These are phyloP conservation scores for Calephelis perditalis DNA, from an alignment of 2,888 invertebrate genomes.

Conservation along the genomic window DNA sequence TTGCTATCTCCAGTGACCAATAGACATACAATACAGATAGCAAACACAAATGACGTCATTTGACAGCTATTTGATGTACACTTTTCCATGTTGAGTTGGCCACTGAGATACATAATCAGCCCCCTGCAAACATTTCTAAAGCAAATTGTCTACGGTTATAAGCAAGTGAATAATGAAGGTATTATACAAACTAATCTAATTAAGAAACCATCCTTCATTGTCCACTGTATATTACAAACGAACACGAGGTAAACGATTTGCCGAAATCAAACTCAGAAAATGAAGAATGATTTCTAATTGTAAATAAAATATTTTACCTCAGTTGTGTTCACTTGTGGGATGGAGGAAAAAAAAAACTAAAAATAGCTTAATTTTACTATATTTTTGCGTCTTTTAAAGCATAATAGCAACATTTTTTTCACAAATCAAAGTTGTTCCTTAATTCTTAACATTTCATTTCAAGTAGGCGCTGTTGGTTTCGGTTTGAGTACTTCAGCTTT, in stretches of 20 bases:
- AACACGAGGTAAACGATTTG: slow-evolving; percentile 41
- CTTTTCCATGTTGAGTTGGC: too few species aligned
- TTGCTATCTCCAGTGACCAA: too few species aligned
- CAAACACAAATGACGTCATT: too few species aligned
- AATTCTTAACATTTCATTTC: slow-evolving; percentile 22
- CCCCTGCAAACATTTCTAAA: too few species aligned
- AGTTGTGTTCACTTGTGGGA: slow-evolving; percentile 56
- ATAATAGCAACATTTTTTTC: neutral
- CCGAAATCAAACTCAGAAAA: slow-evolving; percentile 39
- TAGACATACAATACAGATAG: too few species aligned
- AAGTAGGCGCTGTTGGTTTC: slow-evolving; percentile 39
- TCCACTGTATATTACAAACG: slow-evolving; percentile 55
- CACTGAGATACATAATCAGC: too few species aligned
- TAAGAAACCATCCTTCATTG: slow-evolving; percentile 55
- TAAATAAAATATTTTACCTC: slow-evolving; percentile 44
- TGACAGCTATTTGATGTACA: too few species aligned
- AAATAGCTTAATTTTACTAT: slow-evolving; percentile 27
- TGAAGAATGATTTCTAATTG: slow-evolving; percentile 49
- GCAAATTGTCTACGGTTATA: too few species aligned
- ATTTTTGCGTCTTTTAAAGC: slow-evolving; percentile 41
- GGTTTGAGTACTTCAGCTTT: slow-evolving; percentile 37
- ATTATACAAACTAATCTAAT: slow-evolving; percentile 15
- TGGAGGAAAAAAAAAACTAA: slow-evolving; percentile 24
- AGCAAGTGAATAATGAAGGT: slow-evolving; percentile 20
- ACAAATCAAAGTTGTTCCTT: neutral